phyloP scores from a whole-genome alignment of 2,797 vertebrate genomes.

The Cygnus olor region DNA sequence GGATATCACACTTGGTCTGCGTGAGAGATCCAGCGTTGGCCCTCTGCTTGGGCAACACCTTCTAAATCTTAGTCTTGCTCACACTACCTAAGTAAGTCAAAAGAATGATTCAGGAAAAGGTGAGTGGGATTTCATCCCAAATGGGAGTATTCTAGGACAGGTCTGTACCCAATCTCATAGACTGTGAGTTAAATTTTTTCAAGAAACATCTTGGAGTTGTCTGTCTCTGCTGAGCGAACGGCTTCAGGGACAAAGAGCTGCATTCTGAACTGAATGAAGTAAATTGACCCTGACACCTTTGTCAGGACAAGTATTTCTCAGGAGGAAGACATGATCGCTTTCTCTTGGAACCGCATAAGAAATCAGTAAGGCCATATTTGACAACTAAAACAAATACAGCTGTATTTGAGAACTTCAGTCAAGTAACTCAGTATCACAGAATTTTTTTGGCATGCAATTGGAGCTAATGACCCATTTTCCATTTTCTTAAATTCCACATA shows the following conservation, averaged over 20 bases:
- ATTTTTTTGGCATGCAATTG: not conserved
- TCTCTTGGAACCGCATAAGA: not conserved
- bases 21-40: rapidly evolving
- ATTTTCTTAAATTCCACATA: conserved; percentile 3
- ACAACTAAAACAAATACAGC: not conserved
- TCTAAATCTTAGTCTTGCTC: not conserved
- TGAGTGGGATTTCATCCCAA: not conserved
- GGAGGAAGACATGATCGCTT: not conserved
- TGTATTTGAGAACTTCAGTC: not conserved
- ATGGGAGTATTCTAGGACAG: not conserved
- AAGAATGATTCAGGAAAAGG: not conserved
- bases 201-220: conserved; percentile 56
- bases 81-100: not conserved
- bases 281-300: conserved; percentile 59
- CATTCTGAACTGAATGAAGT: conserved; percentile 42
- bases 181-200: not conserved
- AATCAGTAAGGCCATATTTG: not conserved
- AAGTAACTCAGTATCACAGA: not conserved
- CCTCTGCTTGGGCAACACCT: not conserved
- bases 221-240: not conserved
- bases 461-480: conserved; percentile 27
- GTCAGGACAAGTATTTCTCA: conserved; percentile 57
- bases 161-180: not conserved
- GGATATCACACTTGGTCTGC: rapidly evolving
- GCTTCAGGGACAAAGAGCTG: conserved; percentile 37